These are phyloP conservation scores for Egretta garzetta DNA, from an alignment of 2,113 vertebrate genomes.

Conservation along the genomic window DNA sequence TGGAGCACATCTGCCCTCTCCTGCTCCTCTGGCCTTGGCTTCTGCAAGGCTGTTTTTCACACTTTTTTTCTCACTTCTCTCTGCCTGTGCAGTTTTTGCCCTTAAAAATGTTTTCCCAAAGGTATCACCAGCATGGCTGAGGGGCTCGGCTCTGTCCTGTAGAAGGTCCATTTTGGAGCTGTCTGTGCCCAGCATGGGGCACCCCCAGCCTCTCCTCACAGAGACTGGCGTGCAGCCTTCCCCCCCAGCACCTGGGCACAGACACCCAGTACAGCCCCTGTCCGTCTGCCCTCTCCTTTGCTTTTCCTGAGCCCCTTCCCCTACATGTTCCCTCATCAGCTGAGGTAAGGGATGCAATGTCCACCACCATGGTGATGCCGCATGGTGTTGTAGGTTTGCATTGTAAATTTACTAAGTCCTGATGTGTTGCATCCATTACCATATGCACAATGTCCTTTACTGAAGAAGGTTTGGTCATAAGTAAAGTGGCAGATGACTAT, in stretches of 20 bases:
- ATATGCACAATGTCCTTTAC: fast-evolving
- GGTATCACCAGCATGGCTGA: fast-evolving
- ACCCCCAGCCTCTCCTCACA: not conserved
- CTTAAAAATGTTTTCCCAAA: not conserved
- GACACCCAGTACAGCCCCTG: too few relatives aligned
- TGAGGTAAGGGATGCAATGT: not conserved
- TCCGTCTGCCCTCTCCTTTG: not conserved
- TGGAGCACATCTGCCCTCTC: fast-evolving
- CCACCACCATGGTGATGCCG: not conserved
- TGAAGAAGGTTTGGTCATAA: not conserved
- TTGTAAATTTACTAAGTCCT: not conserved
- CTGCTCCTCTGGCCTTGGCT: fast-evolving
- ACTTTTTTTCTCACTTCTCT: not conserved
- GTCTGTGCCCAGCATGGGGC: fast-evolving
- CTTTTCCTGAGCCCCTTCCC: not conserved
- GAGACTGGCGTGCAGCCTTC: too few relatives aligned
- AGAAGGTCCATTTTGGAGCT: fast-evolving
- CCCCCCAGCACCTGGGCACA: fast-evolving
- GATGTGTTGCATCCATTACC: not conserved
- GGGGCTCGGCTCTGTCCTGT: not conserved
- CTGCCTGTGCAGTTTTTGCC: not conserved
- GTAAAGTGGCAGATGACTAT: not conserved
- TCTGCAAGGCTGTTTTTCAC: not conserved
- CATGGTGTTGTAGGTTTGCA: fast-evolving
- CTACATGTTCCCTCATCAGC: not conserved